phyloP scores from a whole-genome alignment of 1,140 invertebrate species.

The Oppia nitens region DNA sequence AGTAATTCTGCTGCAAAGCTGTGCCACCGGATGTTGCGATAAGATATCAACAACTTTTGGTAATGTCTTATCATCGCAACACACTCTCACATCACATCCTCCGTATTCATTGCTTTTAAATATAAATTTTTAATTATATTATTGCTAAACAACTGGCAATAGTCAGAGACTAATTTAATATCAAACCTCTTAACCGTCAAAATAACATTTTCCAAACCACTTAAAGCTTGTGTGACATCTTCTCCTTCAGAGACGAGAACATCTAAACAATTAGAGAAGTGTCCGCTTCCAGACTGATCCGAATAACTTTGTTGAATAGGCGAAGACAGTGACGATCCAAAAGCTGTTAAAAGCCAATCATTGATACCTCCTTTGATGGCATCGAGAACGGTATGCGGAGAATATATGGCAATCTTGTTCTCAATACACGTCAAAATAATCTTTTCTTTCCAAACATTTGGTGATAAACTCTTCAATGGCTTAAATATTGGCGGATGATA shows the following conservation, averaged over 20 bases:
- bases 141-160: neutral
- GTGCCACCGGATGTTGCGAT: neutral
- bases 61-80: slow-evolving; percentile 8
- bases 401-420: slow-evolving; percentile 73
- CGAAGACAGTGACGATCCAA: neutral
- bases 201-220: slow-evolving; percentile 3
- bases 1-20: neutral
- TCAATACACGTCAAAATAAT: slow-evolving; percentile 45
- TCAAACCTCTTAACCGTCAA: slow-evolving; percentile 2
- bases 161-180: neutral
- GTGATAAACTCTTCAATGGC: slow-evolving; percentile 57
- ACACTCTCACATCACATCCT: neutral
- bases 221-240: neutral
- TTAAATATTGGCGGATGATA: slow-evolving; percentile 91
- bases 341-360: slow-evolving; percentile 59
- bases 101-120: neutral
- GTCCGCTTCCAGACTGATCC: neutral
- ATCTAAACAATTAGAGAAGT: slow-evolving; percentile 3
- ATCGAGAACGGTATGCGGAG: slow-evolving; percentile 83
- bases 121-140: neutral
- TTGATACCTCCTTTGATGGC: slow-evolving; percentile 63
- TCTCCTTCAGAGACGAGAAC: slow-evolving; percentile 1
- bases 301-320: slow-evolving; percentile 6
- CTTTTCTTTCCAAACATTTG: slow-evolving; percentile 48
- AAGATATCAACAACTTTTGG: slow-evolving; percentile 9